These are phyloP conservation scores for Phrynocephalus versicolor DNA, from an alignment of 2,113 vertebrate genomes.

Conservation along the genomic window DNA sequence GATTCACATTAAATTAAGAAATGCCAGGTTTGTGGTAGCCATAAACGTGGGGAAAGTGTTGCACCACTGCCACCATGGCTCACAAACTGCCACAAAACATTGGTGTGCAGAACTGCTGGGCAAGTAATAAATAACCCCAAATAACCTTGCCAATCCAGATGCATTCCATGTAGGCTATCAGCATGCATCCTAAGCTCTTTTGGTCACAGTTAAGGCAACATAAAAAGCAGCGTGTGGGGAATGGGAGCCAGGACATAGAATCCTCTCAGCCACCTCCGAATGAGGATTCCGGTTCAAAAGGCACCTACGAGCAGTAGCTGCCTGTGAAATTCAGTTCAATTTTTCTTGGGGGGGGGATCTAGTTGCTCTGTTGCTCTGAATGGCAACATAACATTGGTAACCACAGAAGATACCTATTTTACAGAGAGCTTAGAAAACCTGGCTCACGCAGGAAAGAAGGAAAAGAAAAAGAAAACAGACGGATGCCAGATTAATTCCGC, in stretches of 20 bases:
- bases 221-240: not conserved
- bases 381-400: slow-evolving; percentile 18
- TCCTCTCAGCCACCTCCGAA: not conserved
- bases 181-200: not conserved
- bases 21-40: not conserved
- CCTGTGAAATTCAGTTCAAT: rapidly evolving
- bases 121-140: not conserved
- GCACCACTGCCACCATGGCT: not conserved
- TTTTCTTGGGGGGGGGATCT: not conserved
- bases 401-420: slow-evolving; percentile 41
- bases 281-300: not conserved
- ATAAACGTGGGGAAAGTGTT: not conserved
- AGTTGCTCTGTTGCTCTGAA: not conserved
- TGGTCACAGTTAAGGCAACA: rapidly evolving
- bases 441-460: slow-evolving; percentile 55
- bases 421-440: slow-evolving; percentile 56
- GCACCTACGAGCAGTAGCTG: rapidly evolving
- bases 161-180: not conserved
- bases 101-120: not conserved
- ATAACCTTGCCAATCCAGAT: not conserved
- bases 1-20: not conserved
- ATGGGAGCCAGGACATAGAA: rapidly evolving
- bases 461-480: slow-evolving; percentile 55
- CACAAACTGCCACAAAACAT: rapidly evolving
- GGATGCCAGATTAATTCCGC: slow-evolving; percentile 62